A percentile compares a stretch with the other conserved stretches of the same genome.
Conservation (phyloP, 2,797 vertebrate species). For the Eidolon dupreanum region DNA sequence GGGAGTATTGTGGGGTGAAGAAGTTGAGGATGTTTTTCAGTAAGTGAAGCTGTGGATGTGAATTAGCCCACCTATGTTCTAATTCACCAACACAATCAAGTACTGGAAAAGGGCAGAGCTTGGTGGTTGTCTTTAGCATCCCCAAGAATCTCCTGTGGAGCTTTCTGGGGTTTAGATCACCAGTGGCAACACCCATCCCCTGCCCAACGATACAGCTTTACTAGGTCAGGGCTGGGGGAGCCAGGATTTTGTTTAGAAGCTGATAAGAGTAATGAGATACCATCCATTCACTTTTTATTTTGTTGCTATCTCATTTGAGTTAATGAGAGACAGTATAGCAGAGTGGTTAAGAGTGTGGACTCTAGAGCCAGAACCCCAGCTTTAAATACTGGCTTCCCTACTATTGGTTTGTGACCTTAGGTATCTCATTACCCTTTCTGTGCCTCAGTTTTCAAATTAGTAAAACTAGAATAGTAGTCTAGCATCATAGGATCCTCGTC, state of each 20-base stretch:
- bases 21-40: not conserved
- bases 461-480: not conserved
- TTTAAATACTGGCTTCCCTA: not conserved
- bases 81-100: not conserved
- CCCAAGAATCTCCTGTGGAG: not conserved
- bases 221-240: not conserved
- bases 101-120: not conserved
- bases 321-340: not conserved
- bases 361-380: not conserved
- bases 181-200: fast-evolving
- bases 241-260: not conserved
- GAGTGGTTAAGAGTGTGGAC: not conserved
- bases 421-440: not conserved
- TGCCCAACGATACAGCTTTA: not conserved
- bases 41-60: not conserved
- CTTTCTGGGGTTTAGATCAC: not conserved
- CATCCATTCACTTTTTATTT: not conserved
- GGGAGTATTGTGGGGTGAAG: not conserved
- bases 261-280: not conserved
- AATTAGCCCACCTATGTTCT: not conserved
- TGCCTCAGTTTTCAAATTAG: not conserved
- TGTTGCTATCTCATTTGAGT: not conserved
- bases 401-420: not conserved
- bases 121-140: not conserved
- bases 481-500: not conserved